Evolutionary conservation across 2,113 vertebrate species (phyloP), one percentile per base, ranked within the genome.

Genomic region (Lota lota): DNA sequence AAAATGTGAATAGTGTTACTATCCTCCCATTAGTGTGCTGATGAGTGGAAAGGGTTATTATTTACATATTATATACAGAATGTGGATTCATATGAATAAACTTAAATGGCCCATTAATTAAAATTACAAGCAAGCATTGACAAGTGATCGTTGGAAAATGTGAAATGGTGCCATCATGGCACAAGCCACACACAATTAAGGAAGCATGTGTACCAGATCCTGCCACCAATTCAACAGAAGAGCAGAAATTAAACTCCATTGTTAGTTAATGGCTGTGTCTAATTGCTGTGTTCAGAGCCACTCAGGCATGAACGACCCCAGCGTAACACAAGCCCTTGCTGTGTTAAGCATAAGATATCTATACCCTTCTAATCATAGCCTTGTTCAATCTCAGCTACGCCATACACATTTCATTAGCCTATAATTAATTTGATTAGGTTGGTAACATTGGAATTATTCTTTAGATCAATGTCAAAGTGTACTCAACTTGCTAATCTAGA

Each of bases 201-300:
- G 74, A 83, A 77, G 85, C 80, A 78, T 84, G 76, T 72, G 76
- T 81, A 74, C 81, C 74, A 86, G 87, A 83, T 77, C 79, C 67
- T 68, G 65, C 75, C 74, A 64, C 21, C 36, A 77, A 78, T 82
- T 78, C 76, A 77, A 82, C 77, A 64, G 67, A 69, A 70, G 64
- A 79, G 77, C 73, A 73, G 85, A 88, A 89, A 88, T 90, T 73
- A 90, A 88, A 82, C 72, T 79, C 85, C 69, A 78, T 92, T 91
- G 87, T 89, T 82, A 70, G 84, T 61, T 87, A 89, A 82, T 89
- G 86, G 82, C 85, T 89, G 89, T 80, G 79, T 58, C 58, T 91
- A 92, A 92, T 88, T 3, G 67, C 79, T 71, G 81, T 86, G 87
- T 92, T 89, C 82, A 68, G 79, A 70, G 78, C 63, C 77, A 50